Evolutionary conservation across 2,113 vertebrate species (phyloP).

Genomic region (Ranitomeya variabilis): DNA sequence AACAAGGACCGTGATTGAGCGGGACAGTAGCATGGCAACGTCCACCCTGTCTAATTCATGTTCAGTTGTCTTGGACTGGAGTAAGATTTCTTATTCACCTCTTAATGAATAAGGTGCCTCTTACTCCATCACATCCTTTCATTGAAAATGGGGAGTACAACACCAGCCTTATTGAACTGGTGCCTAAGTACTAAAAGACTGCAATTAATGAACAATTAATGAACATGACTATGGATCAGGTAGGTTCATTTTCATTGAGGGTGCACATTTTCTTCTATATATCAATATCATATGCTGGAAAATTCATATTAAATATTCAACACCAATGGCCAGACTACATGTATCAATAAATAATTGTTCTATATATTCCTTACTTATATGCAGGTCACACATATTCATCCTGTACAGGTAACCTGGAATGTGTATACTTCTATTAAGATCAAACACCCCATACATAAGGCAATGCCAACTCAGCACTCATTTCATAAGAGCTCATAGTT

Average conservation of each 20-base stretch:
- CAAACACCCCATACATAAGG: not conserved
- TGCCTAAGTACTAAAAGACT: not conserved
- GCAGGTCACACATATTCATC: too few species aligned
- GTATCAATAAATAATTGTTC: not conserved
- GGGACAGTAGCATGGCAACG: too few species aligned
- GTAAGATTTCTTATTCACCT: too few species aligned
- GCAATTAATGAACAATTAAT: not conserved
- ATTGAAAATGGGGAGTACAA: too few species aligned
- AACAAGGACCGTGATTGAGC: too few species aligned
- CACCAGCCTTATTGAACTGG: too few species aligned
- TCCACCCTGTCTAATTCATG: too few species aligned
- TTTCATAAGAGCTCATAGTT: slow-evolving; percentile 6
- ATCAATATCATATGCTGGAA: not conserved
- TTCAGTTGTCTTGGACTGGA: too few species aligned
- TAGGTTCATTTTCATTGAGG: not conserved
- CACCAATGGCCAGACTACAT: not conserved
- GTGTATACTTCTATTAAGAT: not conserved
- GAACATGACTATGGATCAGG: not conserved
- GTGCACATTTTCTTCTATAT: not conserved
- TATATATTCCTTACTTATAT: not conserved
- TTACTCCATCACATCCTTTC: too few species aligned
- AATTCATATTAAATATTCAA: not conserved
- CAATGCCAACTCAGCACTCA: slow-evolving; percentile 9
- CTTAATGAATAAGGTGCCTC: too few species aligned
- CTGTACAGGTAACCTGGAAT: not conserved